Percentiles rank a stretch among this genome's conserved stretches.
Conservation (phyloP, 2,888 invertebrate species). For the Leptopilina drosophilae region DNA sequence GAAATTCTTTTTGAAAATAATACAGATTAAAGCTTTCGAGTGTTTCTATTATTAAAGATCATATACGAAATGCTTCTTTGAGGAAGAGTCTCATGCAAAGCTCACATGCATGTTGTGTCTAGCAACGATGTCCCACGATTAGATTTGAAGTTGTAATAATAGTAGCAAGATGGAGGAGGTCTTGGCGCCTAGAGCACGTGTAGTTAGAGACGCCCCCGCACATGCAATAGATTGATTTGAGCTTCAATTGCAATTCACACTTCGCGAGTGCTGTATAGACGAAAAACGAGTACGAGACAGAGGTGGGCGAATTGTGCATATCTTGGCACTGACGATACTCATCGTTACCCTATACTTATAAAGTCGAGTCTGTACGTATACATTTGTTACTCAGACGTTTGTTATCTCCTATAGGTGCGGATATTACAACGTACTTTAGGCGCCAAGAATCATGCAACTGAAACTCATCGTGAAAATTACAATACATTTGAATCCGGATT, state of each 20-base stretch:
- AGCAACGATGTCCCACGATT: neutral
- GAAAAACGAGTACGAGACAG: neutral
- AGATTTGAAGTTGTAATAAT: constrained; percentile 22
- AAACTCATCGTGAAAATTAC: neutral
- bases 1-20: neutral
- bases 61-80: no score
- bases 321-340: constrained; percentile 40
- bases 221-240: constrained; percentile 2
- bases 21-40: no score
- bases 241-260: constrained; percentile 15
- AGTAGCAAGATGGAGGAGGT: neutral
- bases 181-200: constrained; percentile 38
- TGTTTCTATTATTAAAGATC: no score
- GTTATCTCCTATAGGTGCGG: no score
- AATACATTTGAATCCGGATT: neutral
- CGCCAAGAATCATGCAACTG: constrained; percentile 21
- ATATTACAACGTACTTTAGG: neutral
- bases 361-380: neutral
- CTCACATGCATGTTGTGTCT: neutral
- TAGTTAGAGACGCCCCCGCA: constrained; percentile 33
- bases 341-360: neutral
- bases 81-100: neutral
- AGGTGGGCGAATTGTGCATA: constrained; percentile 50
- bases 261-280: constrained; percentile 24
- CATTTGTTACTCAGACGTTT: neutral